Base-by-base conservation (phyloP, 1,140 invertebrate species). In the Cephus cinctus region DNA sequence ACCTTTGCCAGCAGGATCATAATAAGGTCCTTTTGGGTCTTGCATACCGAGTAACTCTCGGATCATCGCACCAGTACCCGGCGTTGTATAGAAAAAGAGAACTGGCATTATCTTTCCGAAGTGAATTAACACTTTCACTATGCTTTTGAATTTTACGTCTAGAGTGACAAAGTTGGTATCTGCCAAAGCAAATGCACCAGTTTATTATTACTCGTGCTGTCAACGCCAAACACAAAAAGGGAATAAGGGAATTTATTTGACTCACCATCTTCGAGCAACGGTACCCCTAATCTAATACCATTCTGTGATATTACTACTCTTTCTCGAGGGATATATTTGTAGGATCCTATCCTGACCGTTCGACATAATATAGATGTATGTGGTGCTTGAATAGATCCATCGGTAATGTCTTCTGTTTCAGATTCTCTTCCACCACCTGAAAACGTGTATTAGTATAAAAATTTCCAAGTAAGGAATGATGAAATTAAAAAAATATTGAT, bases 261-360 rank as follows among this genome's bases (percentile, higher is more conserved):
- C 43, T 73, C 72, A 73, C 81, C 73, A 74, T 83, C 78, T 71
- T 82, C 80, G 21, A 83, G 69, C 36, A 81, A 75, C 25, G 86
- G 86, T 35, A 87, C 84, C 56, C 80, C 77, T 41, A 91, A 81
- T 61, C 80, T 81, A 14, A 91, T 72, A 25, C 84, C 84, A 59
- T 76, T 81, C 8, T 78, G 74, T 39, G 85, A 84, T 56, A 90
- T 81, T 50, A 80, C 67, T 70, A 88, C 80, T 69, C 81, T 80
- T 60, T 87, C 85, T 40, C 72, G 78, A 25, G 87, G 84, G 53
- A 81, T 71, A 65, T 85, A 89, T 76, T 85, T 86, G 61, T 88
- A 88, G 4, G 87, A 88, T 36, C 88, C 88, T 66, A 91, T 86
- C 54, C 88, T 80, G 51, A 90, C 82, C n/a, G 86, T 87, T 47